Percentiles rank a stretch among this genome's conserved stretches.
Evolutionary conservation across 2,797 vertebrate genomes (phyloP).

Genomic region (Sciurus vulgaris): DNA sequence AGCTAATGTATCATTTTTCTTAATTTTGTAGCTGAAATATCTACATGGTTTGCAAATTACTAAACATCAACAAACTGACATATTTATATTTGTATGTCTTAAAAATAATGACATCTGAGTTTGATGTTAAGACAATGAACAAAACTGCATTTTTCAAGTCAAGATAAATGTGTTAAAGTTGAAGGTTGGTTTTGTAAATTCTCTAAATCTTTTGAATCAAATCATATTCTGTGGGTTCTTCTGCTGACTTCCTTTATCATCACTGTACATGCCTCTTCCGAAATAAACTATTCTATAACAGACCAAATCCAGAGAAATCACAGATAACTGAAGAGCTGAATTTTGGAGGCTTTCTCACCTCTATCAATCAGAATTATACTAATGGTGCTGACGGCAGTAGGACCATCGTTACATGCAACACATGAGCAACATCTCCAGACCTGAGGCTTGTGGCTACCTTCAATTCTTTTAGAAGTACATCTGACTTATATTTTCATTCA

Average conservation of each 20-base stretch:
- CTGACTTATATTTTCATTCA: background rate
- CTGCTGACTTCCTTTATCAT: background rate
- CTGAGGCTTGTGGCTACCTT: background rate
- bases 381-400: too few species aligned
- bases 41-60: background rate
- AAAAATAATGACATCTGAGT: background rate
- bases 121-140: background rate
- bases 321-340: background rate
- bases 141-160: background rate
- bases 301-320: background rate
- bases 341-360: background rate
- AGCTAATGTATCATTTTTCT: background rate
- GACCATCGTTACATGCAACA: background rate
- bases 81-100: background rate
- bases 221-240: background rate
- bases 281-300: background rate
- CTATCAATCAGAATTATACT: background rate
- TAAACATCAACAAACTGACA: background rate
- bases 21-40: background rate
- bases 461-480: background rate
- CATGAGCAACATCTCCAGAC: background rate
- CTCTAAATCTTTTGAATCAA: background rate
- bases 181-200: background rate
- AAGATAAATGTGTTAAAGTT: background rate
- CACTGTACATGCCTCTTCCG: background rate